Evolutionary conservation across 2,797 vertebrate genomes (phyloP), one percentile per base, ranked within the genome.

Genomic region (Columba guinea): DNA sequence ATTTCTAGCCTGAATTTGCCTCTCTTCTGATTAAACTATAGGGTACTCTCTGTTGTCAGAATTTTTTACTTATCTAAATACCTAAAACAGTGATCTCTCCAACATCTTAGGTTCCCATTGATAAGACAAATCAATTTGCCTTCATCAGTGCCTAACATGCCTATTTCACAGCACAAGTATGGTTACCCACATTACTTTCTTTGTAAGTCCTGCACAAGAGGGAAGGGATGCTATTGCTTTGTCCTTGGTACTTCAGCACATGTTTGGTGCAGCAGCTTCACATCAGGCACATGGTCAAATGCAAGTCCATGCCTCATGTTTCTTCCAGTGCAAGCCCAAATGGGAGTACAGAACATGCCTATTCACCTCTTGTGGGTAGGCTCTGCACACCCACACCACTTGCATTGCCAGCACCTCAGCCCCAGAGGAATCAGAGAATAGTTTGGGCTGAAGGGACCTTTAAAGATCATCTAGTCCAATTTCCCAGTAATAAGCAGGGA

Each of bases 351-450:
- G 17, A 67, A 35, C 26, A 41, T 35, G n/a, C 18, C 39, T 59
- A 26, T 34, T 37, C 1, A 0, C 21, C n/a, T 64, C 55, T n/a
- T 63, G 32, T 16, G 34, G 27, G 30, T 20, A 55, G 49, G 10
- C 3, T 39, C n/a, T 51, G 39, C 27, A 56, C 0, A 0, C 9
- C 58, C 32, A 10, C 39, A 13, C 7, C 1, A 1, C 19, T 60
- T 34, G 28, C 35, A 52, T 8, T 49, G 34, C n/a, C 65, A 84
- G 8, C 27, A 60, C 37, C 10, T 28, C 73, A 56, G 21, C 21
- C n/a, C 28, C n/a, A 24, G 27, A 28, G n/a, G 41, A 65, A 67
- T 59, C 53, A 73, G 7, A 32, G 75, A 51, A 52, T 11, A 13
- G 37, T 30, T 37, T 67, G 39, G 28, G 34, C 16, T 58, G 24